phyloP scores from a whole-genome alignment of 2,113 vertebrate genomes.

The Phycodurus eques region DNA sequence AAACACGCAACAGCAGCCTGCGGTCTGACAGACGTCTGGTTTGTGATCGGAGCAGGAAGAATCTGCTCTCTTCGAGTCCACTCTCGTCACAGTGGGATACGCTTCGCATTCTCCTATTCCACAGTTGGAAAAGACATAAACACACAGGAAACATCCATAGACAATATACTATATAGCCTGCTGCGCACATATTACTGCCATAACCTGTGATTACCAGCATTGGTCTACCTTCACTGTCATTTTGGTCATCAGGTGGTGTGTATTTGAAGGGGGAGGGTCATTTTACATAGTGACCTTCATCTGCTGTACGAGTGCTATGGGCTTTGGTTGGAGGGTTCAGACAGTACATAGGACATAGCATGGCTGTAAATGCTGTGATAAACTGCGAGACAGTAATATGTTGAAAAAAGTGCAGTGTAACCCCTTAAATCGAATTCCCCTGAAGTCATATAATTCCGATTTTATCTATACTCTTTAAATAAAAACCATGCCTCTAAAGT shows the following conservation, averaged over 20 bases:
- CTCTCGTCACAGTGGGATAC: slow-evolving; percentile 47
- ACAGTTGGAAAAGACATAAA: slow-evolving; percentile 31
- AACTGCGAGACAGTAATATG: background rate
- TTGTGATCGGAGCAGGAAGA: slow-evolving; percentile 43
- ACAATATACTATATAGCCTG: background rate
- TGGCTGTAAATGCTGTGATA: background rate
- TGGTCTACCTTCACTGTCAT: slow-evolving; percentile 42
- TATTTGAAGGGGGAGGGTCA: slow-evolving; percentile 8
- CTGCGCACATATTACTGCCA: slow-evolving; percentile 25
- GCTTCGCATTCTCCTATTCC: slow-evolving; percentile 29
- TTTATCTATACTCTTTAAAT: background rate
- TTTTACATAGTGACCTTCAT: slow-evolving; percentile 50
- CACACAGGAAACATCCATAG: slow-evolving; percentile 10
- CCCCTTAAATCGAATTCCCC: background rate
- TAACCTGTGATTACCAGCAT: slow-evolving; percentile 59
- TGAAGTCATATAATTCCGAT: background rate
- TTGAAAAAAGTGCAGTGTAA: background rate
- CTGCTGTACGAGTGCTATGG: slow-evolving; percentile 21
- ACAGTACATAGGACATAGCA: slow-evolving; percentile 21
- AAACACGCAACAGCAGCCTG: slow-evolving; percentile 47
- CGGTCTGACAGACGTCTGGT: slow-evolving; percentile 23
- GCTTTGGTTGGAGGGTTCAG: slow-evolving; percentile 3
- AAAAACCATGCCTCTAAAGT: background rate
- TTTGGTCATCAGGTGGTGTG: slow-evolving; percentile 26
- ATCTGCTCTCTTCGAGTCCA: slow-evolving; percentile 20